Percentiles rank a stretch among this genome's conserved stretches.
These are phyloP conservation scores for Melanchra persicariae DNA, from an alignment of 2,888 invertebrate genomes.

Conservation along the genomic window DNA sequence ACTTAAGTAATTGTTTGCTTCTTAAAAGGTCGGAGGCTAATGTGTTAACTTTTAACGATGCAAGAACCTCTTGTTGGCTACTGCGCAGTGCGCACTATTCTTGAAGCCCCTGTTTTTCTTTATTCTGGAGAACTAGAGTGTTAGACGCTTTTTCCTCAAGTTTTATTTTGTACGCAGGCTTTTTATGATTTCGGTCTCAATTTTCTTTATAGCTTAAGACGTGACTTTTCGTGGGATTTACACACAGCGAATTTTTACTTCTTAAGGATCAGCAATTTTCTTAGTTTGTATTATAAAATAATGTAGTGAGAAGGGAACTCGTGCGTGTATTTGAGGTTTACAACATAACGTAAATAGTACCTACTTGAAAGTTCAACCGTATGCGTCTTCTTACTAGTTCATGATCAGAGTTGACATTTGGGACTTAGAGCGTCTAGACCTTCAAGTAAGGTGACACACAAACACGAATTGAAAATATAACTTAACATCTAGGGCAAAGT, in stretches of 20 bases:
- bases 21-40: conserved; percentile 45
- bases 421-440: conserved; percentile 30
- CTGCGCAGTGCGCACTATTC: conserved; percentile 15
- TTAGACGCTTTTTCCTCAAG: conserved; percentile 1
- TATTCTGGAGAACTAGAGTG: conserved; percentile 21
- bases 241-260: background rate
- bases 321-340: conserved; percentile 8
- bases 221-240: background rate
- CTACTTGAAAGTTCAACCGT: background rate
- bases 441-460: conserved; percentile 19
- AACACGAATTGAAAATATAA: background rate
- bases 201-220: conserved; percentile 19
- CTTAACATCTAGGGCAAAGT: background rate
- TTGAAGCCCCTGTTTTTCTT: conserved; percentile 33
- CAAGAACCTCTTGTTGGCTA: conserved; percentile 4
- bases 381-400: conserved; percentile 29
- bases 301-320: background rate
- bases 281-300: background rate
- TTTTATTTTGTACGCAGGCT: conserved; percentile 13
- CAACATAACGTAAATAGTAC: conserved; percentile 25
- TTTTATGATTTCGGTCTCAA: conserved; percentile 26
- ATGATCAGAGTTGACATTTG: conserved; percentile 28
- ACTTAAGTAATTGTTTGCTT: conserved; percentile 47
- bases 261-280: conserved; percentile 16
- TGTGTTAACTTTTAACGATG: conserved; percentile 41